A percentile compares a stretch with the other conserved stretches of the same genome.
Conservation (phyloP, 2,888 invertebrate species). For the Nomada goodeniana region DNA sequence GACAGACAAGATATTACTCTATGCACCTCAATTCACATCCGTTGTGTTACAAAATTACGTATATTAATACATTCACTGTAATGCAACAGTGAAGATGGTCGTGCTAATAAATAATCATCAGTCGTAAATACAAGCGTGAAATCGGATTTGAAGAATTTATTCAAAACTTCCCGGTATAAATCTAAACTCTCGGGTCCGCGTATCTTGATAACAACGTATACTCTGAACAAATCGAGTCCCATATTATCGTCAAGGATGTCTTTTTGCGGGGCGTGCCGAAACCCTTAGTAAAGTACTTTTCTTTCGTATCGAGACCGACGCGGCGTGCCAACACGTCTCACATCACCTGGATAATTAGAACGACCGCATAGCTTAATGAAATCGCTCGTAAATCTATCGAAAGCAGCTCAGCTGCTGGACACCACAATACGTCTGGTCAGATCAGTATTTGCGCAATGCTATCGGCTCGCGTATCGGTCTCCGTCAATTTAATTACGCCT, state of each 20-base stretch:
- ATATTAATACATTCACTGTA: not conserved
- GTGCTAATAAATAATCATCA: not conserved
- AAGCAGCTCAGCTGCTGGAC: constrained; percentile 39
- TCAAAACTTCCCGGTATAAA: not conserved
- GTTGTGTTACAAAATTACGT: no score
- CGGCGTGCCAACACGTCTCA: constrained; percentile 1
- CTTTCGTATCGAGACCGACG: constrained; percentile 3
- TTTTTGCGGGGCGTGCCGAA: constrained; percentile 20
- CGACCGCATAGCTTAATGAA: constrained; percentile 56
- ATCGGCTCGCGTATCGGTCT: constrained; percentile 65
- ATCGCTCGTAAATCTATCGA: constrained; percentile 69
- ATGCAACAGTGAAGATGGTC: not conserved
- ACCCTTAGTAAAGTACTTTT: constrained; percentile 4
- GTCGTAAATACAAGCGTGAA: not conserved
- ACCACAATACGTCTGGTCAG: constrained; percentile 56
- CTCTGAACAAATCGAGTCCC: not conserved
- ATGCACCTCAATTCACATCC: no score
- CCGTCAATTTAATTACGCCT: constrained; percentile 75
- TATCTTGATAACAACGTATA: no score
- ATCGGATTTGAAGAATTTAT: not conserved
- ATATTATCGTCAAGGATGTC: constrained; percentile 6
- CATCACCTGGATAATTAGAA: constrained; percentile 62
- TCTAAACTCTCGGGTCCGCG: not conserved
- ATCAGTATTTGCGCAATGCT: constrained; percentile 54
- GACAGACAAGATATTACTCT: no score